These are phyloP conservation scores for Scleropages formosus DNA, from an alignment of 2,797 vertebrate species.

Conservation along the genomic window DNA sequence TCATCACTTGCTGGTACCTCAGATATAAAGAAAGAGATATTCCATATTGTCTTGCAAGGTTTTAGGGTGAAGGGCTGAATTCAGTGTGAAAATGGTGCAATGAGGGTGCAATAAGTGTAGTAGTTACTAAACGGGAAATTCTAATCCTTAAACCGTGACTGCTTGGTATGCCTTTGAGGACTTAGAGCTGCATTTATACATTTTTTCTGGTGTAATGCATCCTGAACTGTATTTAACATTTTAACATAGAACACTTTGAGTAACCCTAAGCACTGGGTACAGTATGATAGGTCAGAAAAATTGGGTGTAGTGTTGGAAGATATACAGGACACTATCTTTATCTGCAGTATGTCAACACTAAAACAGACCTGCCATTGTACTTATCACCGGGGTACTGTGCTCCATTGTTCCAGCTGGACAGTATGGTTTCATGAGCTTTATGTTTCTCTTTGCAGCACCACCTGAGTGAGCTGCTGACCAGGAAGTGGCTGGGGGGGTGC, in stretches of 20 bases:
- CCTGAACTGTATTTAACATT: background rate
- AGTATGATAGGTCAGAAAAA: too few species aligned
- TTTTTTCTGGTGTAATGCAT: background rate
- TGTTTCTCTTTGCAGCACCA: constrained; percentile 74
- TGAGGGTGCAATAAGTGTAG: constrained; percentile 14
- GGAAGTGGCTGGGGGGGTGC: constrained; percentile 87
- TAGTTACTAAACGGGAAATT: constrained; percentile 13
- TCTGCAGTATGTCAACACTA: too few species aligned
- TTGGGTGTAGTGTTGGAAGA: too few species aligned
- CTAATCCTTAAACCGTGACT: background rate
- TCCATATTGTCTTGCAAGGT: background rate
- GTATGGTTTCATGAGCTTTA: background rate
- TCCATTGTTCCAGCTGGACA: too few species aligned
- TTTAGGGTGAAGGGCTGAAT: background rate
- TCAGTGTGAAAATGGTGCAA: constrained; percentile 21
- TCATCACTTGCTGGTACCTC: too few species aligned
- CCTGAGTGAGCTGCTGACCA: constrained; percentile 87
- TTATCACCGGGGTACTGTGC: background rate
- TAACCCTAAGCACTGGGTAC: background rate
- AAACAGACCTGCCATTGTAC: background rate
- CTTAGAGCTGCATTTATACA: background rate
- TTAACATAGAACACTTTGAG: background rate
- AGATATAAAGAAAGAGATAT: background rate
- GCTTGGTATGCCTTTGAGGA: constrained; percentile 15
- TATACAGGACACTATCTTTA: too few species aligned